Base-by-base conservation (phyloP, 2,797 vertebrate species). In the Danio jaintianensis region DNA sequence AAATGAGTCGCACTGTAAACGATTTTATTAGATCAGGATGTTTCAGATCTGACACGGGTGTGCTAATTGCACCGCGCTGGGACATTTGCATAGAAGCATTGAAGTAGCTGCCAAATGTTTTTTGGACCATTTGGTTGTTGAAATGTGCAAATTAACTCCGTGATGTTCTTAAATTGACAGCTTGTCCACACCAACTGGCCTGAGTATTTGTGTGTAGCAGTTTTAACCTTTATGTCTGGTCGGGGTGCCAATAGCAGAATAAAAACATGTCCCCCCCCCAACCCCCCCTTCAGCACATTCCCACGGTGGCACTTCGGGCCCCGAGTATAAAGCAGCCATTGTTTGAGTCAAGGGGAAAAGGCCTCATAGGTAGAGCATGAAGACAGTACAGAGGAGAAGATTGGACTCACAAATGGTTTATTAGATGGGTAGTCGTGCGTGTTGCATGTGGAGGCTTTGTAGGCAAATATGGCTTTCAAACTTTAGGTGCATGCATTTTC, bases 301-400 rank as follows among this genome's bases (percentile, higher is more conserved):
- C 85, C 82, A 86, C 81, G 42, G 83, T 83, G 85, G 56, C 74
- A 13, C 59, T 72, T 83, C 7, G 55, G 81, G 56, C 74, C 71
- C 50, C 2, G 16, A 79, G 48, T 48, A 87, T 84, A 84, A 88
- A 87, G 69, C 56, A 68, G 59, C 53, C 53, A 85, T 88, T 87
- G 86, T 89, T 83, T 38, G 42, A 36, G 56, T 45, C 45, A 59
- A 50, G 80, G 71, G 75, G 80, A 74, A 79, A 64, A 72, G 80
- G 77, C 84, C 77, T 81, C 22, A 61, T 73, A 74, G 56, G 53
- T 42, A 75, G 56, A 22, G 38, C 10, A 38, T 45, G 12, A 58
- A 71, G 68, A 43, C 52, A 75, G 43, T 66, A 56, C 62, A 22
- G 42, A 72, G 45, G 7, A 59, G 80, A 67, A 61, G 69, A 48